Percentiles rank a stretch among this genome's conserved stretches.
Conservation (phyloP, 2,113 vertebrate genomes). For the Osmerus mordax region DNA sequence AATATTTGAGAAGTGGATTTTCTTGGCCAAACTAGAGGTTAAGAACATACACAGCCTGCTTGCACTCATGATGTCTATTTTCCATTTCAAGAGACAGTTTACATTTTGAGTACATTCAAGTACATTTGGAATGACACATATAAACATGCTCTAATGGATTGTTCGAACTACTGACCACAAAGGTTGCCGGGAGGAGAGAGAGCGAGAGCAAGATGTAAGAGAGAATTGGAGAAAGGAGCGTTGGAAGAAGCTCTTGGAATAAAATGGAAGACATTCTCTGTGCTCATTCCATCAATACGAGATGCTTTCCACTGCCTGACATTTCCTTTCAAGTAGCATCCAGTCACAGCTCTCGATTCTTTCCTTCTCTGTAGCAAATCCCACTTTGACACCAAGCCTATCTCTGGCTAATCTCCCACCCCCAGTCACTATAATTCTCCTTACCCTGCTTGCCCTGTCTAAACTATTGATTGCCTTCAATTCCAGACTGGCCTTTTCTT, state of each 20-base stretch:
- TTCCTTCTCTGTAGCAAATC: conserved; percentile 4
- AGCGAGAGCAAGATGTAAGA: neutral
- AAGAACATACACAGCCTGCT: no score
- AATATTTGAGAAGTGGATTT: neutral
- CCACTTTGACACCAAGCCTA: conserved; percentile 24
- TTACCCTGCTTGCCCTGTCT: conserved; percentile 20
- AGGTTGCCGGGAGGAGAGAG: neutral
- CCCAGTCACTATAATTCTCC: conserved; percentile 31
- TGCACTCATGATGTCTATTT: no score
- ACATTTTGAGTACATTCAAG: no score
- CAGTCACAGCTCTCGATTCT: conserved; percentile 3
- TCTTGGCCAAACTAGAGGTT: neutral
- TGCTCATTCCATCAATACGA: conserved; percentile 3
- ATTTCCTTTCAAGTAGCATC: neutral
- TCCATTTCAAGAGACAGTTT: no score
- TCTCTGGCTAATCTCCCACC: conserved; percentile 28
- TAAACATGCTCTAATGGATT: no score
- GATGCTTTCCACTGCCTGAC: neutral
- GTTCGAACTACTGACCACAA: no score
- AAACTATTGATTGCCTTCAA: conserved; percentile 21
- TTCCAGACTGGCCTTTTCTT: conserved; percentile 20
- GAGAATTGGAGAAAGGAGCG: neutral
- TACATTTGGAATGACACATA: no score
- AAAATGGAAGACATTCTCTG: neutral
- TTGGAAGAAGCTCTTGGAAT: neutral